Percentiles rank a stretch among this genome's conserved stretches.
Conservation (phyloP, 2,797 vertebrate species). For the Melanogrammus aeglefinus region DNA sequence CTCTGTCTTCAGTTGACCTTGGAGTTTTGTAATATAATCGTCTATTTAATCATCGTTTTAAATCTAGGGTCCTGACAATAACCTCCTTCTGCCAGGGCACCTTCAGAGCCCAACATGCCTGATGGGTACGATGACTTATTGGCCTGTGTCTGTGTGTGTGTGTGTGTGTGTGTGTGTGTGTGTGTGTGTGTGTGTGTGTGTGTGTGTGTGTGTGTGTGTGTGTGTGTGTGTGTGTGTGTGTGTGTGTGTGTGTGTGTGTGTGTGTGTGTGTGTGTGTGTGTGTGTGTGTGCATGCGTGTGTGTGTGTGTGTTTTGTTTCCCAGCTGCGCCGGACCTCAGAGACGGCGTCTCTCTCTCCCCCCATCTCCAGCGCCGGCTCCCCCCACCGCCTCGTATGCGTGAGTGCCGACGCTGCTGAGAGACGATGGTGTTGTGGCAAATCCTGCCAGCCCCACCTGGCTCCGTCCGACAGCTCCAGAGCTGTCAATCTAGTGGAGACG, state of each 20-base stretch:
- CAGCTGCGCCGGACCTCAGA: conserved; percentile 93
- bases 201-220: background rate
- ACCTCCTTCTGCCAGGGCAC: no score
- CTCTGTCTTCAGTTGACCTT: no score
- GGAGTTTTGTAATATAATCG: no score
- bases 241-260: background rate
- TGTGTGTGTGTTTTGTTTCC: background rate
- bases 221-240: background rate
- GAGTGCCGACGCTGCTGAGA: conserved; percentile 60
- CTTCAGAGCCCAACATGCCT: no score
- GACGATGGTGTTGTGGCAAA: background rate
- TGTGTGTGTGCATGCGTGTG: background rate
- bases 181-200: background rate
- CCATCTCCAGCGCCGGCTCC: conserved; percentile 90
- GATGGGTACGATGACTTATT: background rate
- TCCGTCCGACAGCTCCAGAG: conserved; percentile 28
- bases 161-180: background rate
- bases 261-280: conserved; percentile 2
- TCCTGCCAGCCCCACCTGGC: background rate
- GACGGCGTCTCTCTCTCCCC: conserved; percentile 87
- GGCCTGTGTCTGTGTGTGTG: background rate
- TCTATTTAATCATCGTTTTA: background rate
- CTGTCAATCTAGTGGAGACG: conserved; percentile 29
- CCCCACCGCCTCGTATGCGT: conserved; percentile 92
- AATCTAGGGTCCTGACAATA: no score